Evolutionary conservation across 2,888 invertebrate genomes (phyloP).

Genomic region (Proisotoma minuta): DNA sequence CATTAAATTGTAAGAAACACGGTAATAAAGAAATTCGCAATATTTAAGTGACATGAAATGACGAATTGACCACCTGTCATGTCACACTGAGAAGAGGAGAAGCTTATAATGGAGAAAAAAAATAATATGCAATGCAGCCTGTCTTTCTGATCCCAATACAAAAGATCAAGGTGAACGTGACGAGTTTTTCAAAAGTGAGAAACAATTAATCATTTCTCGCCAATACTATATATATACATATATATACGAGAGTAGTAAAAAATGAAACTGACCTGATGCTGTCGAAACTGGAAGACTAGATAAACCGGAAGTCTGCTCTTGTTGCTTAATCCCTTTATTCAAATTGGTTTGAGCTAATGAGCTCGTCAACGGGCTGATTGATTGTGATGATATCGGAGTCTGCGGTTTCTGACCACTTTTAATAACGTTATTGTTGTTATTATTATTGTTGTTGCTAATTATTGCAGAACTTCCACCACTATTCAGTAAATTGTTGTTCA

Average conservation of each 20-base stretch:
- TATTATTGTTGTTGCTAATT: not conserved
- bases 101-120: no score
- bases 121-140: no score
- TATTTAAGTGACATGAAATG: not conserved
- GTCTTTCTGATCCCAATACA: not conserved
- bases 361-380: no score
- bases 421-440: slow-evolving; percentile 1
- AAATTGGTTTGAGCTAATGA: not conserved
- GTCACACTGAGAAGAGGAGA: no score
- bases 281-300: slow-evolving; percentile 3
- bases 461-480: not conserved
- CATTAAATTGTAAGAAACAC: not conserved
- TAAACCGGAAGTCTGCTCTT: not conserved
- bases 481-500: not conserved
- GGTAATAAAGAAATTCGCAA: not conserved
- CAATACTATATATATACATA: not conserved
- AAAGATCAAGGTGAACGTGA: slow-evolving; percentile 4
- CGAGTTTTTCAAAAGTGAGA: not conserved
- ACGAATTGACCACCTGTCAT: not conserved
- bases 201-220: not conserved
- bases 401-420: not conserved
- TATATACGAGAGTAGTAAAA: not conserved
- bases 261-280: not conserved
- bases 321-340: not conserved
- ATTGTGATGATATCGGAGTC: not conserved